These are phyloP conservation scores for Lepus townsendii DNA, from an alignment of 2,797 vertebrate species.

Conservation along the genomic window DNA sequence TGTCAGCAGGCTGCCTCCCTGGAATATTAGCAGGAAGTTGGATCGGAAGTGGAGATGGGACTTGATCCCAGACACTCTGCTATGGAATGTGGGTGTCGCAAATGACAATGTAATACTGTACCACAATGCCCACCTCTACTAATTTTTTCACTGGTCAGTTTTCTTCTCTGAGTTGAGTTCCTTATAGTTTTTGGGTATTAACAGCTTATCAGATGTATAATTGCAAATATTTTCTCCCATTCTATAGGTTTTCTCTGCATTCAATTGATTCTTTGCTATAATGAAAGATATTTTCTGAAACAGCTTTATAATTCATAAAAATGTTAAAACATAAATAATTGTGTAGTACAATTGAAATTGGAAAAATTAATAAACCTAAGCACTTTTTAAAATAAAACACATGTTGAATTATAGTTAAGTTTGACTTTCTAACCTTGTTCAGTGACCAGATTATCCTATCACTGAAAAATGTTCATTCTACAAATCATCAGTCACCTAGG, in stretches of 20 bases:
- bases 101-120: too few relatives aligned
- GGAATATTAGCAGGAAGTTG: too few relatives aligned
- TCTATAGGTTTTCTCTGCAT: neutral
- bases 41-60: too few relatives aligned
- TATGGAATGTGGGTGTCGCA: too few relatives aligned
- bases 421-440: slow-evolving; percentile 49
- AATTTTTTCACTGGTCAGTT: neutral
- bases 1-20: too few relatives aligned
- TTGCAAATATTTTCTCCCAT: slow-evolving; percentile 4
- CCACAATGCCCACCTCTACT: neutral
- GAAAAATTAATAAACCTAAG: slow-evolving; percentile 28
- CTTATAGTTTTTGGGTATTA: neutral
- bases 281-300: slow-evolving; percentile 39
- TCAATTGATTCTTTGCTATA: neutral
- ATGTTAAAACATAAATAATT: neutral
- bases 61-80: too few relatives aligned
- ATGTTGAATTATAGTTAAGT: slow-evolving; percentile 26
- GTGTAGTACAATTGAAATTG: slow-evolving; percentile 46
- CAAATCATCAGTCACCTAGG: neutral
- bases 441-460: neutral
- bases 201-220: neutral
- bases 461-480: slow-evolving; percentile 5
- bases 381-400: slow-evolving; percentile 24
- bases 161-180: neutral
- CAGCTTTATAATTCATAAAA: slow-evolving; percentile 39